These are phyloP conservation scores for Lindbergichthys nudifrons DNA, from an alignment of 2,797 vertebrate genomes.

Conservation along the genomic window DNA sequence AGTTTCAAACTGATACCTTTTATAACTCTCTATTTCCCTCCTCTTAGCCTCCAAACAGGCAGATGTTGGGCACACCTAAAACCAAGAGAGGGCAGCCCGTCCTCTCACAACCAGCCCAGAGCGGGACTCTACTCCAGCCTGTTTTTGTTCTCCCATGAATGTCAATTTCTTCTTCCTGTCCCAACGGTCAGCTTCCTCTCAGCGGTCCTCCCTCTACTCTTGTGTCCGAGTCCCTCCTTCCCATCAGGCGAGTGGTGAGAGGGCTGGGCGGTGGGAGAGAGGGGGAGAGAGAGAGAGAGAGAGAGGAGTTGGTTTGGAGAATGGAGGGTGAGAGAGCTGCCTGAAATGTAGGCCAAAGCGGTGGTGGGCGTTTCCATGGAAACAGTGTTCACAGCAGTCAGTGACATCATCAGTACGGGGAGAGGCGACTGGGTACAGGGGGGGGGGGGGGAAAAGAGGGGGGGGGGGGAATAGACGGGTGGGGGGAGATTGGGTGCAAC, in stretches of 20 bases:
- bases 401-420: constrained; percentile 90
- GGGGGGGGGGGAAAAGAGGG: too few relatives aligned
- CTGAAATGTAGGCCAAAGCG: constrained; percentile 93
- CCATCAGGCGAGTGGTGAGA: constrained; percentile 46
- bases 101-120: constrained; percentile 36
- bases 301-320: constrained; percentile 26
- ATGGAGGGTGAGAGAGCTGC: constrained; percentile 86
- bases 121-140: constrained; percentile 56
- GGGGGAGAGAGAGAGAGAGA: constrained; percentile 70
- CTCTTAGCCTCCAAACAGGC: constrained; percentile 54
- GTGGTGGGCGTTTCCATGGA: constrained; percentile 91
- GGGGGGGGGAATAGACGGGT: neutral
- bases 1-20: constrained; percentile 75
- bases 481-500: constrained; percentile 32
- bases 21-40: constrained; percentile 49
- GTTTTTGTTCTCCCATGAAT: constrained; percentile 64
- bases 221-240: constrained; percentile 58
- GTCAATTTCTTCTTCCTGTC: constrained; percentile 75
- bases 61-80: constrained; percentile 62
- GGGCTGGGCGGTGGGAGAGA: constrained; percentile 48
- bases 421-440: constrained; percentile 59
- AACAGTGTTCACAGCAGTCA: constrained; percentile 92
- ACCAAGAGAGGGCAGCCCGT: constrained; percentile 34
- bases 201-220: constrained; percentile 22
- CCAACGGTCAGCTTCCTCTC: constrained; percentile 60